These are phyloP conservation scores for Brachypodius melanocephalos DNA, from an alignment of 2,113 vertebrate genomes.

Conservation along the genomic window DNA sequence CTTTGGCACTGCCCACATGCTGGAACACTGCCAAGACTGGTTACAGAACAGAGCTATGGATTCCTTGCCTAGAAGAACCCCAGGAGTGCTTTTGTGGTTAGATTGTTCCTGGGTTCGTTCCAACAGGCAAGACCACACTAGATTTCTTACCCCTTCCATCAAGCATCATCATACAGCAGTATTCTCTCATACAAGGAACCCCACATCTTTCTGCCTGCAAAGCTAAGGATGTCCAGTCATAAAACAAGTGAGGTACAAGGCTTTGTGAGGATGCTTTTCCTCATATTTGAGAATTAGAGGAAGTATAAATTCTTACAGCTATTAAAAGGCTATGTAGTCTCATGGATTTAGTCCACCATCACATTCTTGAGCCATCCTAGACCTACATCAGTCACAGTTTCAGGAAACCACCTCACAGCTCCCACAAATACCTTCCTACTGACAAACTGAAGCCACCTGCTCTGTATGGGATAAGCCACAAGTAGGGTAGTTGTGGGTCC, in stretches of 20 bases:
- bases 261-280: neutral
- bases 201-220: neutral
- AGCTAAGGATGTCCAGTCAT: neutral
- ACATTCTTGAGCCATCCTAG: neutral
- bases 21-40: neutral
- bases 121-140: neutral
- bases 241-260: neutral
- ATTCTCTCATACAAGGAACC: neutral
- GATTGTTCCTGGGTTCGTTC: neutral
- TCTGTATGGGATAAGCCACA: neutral
- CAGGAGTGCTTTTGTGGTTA: constrained; percentile 35
- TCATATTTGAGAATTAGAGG: neutral
- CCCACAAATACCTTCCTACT: neutral
- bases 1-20: neutral
- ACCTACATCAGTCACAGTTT: neutral
- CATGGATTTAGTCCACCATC: neutral
- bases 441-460: neutral
- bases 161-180: neutral
- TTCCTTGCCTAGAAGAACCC: neutral
- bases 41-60: neutral
- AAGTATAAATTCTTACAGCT: neutral
- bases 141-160: neutral
- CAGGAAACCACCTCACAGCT: neutral
- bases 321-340: neutral
- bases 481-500: neutral